Base-by-base conservation (phyloP, 2,888 invertebrate species). In the Mythimna lalbum region DNA sequence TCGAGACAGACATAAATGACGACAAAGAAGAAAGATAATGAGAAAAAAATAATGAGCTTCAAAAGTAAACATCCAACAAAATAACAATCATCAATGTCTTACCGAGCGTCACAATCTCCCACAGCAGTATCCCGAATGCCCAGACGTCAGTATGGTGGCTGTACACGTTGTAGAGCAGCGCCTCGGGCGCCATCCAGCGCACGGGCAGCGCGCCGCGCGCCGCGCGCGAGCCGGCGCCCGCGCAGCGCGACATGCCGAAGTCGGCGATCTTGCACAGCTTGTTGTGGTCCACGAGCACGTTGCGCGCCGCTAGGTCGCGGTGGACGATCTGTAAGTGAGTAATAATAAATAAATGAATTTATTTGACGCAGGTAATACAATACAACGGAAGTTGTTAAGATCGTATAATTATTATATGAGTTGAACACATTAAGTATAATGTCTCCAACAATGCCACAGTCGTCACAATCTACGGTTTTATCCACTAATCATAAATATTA, bases 21-120 rank as follows among this genome's bases (percentile, higher is more conserved):
- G 33, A 33, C 33, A 1, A 33, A 33, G 6, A 1, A 1, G 33
- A 33, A 7, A 33, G 7, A 10, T 9, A 36, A 36, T 1, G 1
- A 36, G 9, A 36, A 36, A 10, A 36, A 36, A 1, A 36, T 27
- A 4, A 27, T 3, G 4, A 39, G 0, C 14, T 39, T 39, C 17
- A 43, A 43, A 19, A 43, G 0, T 4, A 43, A 43, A 5, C 5
- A 43, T 49, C 10, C 19, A n/a, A 2, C 7, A 49, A 17, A 49
- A n/a, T n/a, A 0, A n/a, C 1, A 49, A n/a, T n/a, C 10, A 21
- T 49, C 14, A 23, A 52, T 12, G 21, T 83, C 87, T 86, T 84
- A 97, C 98, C 98, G 84, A 98, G 96, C 12, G 98, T 98, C 53
- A 98, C 98, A 75, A 98, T 98, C 93, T 98, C 98, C 98, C 98